Conservation (phyloP, 1,140 invertebrate genomes). For the Brachionus manjavacas region DNA sequence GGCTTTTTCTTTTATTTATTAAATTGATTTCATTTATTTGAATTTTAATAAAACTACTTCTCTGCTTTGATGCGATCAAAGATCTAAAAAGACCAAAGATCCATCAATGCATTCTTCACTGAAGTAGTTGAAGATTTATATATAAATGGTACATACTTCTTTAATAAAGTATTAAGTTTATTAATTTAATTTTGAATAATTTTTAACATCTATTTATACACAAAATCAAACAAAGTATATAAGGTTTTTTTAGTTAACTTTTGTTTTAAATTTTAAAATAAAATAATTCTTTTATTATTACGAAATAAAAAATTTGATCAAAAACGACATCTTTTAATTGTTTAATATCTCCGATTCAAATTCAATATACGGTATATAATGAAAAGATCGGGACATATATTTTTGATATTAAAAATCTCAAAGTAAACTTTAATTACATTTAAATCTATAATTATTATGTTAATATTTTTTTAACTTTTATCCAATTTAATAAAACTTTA, state of each 20-base stretch:
- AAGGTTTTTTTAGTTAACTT: not conserved
- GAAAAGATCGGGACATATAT: too few species aligned
- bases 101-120: not conserved
- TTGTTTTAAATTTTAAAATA: not conserved
- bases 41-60: not conserved
- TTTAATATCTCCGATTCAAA: too few species aligned
- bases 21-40: too few species aligned
- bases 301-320: not conserved
- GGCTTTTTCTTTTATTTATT: too few species aligned
- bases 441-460: too few species aligned
- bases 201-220: not conserved
- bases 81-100: not conserved
- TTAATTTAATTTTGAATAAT: not conserved
- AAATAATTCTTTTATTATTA: too few species aligned
- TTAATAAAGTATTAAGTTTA: conserved; percentile 11
- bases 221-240: not conserved
- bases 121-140: not conserved
- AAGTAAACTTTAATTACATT: too few species aligned
- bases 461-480: too few species aligned
- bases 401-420: too few species aligned
- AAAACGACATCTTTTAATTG: not conserved
- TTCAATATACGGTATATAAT: too few species aligned
- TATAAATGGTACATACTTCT: conserved; percentile 11
- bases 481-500: too few species aligned
- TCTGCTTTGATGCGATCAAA: not conserved